Evolutionary conservation across 2,888 invertebrate species (phyloP).

Genomic region (Hypomecis atomaria): DNA sequence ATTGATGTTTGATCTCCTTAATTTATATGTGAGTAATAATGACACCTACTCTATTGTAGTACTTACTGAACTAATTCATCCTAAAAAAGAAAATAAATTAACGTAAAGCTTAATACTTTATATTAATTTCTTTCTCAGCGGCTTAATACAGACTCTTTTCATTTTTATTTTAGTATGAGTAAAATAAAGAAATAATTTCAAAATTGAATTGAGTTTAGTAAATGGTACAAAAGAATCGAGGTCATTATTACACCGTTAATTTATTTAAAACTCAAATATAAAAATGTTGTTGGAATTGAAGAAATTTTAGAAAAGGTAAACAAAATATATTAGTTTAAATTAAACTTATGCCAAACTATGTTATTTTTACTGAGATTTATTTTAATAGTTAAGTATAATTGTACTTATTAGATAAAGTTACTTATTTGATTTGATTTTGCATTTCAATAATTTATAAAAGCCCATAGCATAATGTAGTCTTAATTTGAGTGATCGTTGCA

Average conservation of each 20-base stretch:
- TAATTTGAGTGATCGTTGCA: too few species aligned
- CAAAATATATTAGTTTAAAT: constrained; percentile 45
- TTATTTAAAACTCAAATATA: constrained; percentile 60
- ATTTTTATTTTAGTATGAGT: too few species aligned
- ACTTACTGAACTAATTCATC: too few species aligned
- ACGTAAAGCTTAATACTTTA: too few species aligned
- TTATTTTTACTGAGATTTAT: constrained; percentile 76
- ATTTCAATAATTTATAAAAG: constrained; percentile 20
- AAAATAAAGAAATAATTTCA: too few species aligned
- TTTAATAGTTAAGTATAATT: constrained; percentile 58
- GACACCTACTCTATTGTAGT: too few species aligned
- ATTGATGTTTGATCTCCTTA: constrained; percentile 81
- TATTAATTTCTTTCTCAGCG: too few species aligned
- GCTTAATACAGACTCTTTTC: too few species aligned
- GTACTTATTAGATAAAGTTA: constrained; percentile 56
- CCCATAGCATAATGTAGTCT: background rate
- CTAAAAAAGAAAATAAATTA: too few species aligned
- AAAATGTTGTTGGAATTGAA: constrained; percentile 59
- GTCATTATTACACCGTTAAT: constrained; percentile 42
- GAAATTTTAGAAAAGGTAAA: constrained; percentile 56
- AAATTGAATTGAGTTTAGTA: too few species aligned
- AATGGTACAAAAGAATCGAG: too few species aligned
- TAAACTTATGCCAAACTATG: constrained; percentile 72
- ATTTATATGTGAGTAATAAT: constrained; percentile 57
- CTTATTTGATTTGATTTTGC: constrained; percentile 32